phyloP scores from a whole-genome alignment of 2,888 invertebrate species.

The Dasypogon diadema region DNA sequence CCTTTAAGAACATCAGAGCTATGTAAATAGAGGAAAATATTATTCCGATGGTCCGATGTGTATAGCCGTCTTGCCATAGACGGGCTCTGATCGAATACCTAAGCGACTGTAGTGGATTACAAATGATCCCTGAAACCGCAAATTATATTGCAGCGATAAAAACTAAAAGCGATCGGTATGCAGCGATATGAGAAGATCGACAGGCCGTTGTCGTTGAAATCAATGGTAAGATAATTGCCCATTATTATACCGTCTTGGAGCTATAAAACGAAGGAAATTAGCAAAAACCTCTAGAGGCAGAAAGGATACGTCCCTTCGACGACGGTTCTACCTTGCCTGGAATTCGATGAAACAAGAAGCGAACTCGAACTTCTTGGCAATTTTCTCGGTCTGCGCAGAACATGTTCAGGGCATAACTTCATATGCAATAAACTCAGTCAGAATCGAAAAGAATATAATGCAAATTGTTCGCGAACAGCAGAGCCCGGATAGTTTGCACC shows the following conservation, averaged over 20 bases:
- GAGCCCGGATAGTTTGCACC: no score
- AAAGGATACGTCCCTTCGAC: no score
- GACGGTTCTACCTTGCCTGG: background rate
- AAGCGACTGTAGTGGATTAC: background rate
- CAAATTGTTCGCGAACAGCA: no score
- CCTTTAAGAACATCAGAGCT: constrained; percentile 4
- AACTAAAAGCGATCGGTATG: constrained; percentile 31
- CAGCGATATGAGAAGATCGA: background rate
- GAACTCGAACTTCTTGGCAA: background rate
- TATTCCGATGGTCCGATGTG: background rate
- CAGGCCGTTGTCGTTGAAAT: constrained; percentile 17
- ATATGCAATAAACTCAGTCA: background rate
- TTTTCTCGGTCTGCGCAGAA: no score
- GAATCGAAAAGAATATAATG: background rate
- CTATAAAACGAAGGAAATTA: no score
- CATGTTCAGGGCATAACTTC: constrained; percentile 1
- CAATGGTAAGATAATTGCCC: no score
- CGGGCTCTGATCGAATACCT: background rate
- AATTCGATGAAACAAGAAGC: constrained; percentile 18
- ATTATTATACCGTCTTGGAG: no score
- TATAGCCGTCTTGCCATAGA: background rate
- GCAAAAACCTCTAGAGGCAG: no score
- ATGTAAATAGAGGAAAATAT: constrained; percentile 12
- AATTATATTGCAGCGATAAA: constrained; percentile 18
- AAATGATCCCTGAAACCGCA: constrained; percentile 28